A percentile compares a stretch with the other conserved stretches of the same genome.
phyloP scores from a whole-genome alignment of 2,113 vertebrate genomes.

The Istiophorus platypterus region DNA sequence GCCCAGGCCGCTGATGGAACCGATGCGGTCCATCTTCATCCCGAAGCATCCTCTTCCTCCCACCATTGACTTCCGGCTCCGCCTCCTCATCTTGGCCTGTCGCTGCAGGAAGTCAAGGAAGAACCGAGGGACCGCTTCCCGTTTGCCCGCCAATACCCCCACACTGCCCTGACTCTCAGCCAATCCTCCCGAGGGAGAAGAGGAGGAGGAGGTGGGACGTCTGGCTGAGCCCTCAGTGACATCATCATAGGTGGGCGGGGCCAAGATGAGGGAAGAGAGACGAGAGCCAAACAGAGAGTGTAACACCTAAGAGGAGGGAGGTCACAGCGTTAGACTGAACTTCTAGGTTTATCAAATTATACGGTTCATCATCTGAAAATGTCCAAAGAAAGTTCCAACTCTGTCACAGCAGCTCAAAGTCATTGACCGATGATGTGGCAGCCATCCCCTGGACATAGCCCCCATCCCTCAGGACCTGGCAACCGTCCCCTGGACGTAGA shows the following conservation, averaged over 20 bases:
- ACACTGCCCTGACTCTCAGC: not conserved
- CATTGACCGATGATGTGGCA: no score
- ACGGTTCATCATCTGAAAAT: no score
- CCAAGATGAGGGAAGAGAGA: constrained; percentile 75
- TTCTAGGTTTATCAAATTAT: no score
- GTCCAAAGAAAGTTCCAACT: no score
- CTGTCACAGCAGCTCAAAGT: no score
- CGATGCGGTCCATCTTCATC: constrained; percentile 89
- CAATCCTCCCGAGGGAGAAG: fast-evolving
- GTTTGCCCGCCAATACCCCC: not conserved
- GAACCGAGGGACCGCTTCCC: constrained; percentile 54
- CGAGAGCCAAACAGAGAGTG: constrained; percentile 75
- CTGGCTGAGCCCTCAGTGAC: constrained; percentile 69
- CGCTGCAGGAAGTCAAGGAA: constrained; percentile 77
- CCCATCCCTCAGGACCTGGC: no score
- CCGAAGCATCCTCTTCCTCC: constrained; percentile 86
- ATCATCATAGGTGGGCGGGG: constrained; percentile 53
- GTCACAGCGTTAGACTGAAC: not conserved
- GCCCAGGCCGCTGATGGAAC: constrained; percentile 86
- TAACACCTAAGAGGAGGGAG: constrained; percentile 65
- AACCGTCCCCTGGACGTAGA: no score
- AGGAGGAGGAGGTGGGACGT: not conserved
- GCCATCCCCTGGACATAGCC: no score
- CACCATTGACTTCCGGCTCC: constrained; percentile 74
- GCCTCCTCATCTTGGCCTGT: constrained; percentile 75